Evolutionary conservation across 1,140 invertebrate genomes (phyloP).

Genomic region (Geopemphigus sp.): DNA sequence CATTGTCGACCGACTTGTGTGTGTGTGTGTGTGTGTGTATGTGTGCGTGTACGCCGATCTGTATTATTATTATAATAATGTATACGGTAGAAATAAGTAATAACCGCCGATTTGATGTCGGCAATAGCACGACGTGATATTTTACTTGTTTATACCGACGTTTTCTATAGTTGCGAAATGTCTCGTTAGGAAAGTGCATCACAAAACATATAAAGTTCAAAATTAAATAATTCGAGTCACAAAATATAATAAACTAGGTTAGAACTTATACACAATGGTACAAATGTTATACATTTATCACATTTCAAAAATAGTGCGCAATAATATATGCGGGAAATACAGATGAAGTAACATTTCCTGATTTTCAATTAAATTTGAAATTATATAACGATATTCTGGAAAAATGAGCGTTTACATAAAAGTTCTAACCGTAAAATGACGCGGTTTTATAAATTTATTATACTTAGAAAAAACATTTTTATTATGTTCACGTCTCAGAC

Average conservation of each 20-base stretch:
- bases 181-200: not conserved
- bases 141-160: not conserved
- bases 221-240: not conserved
- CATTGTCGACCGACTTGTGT: not conserved
- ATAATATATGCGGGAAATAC: no score
- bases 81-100: slow-evolving; percentile 1
- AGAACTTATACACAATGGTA: no score
- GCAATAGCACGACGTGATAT: not conserved
- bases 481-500: no score
- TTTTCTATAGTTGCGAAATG: not conserved
- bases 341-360: no score
- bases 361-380: no score
- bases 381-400: no score
- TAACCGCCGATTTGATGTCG: slow-evolving; percentile 20
- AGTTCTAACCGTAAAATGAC: no score
- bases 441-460: no score
- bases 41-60: not conserved
- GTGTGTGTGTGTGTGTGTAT: not conserved
- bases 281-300: no score
- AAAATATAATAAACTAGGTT: not conserved
- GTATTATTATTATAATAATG: slow-evolving; percentile 24
- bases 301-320: no score
- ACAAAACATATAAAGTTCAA: not conserved
- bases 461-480: no score
- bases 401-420: no score